Evolutionary conservation across 2,888 invertebrate genomes (phyloP).

Genomic region (Andrena dorsata): DNA sequence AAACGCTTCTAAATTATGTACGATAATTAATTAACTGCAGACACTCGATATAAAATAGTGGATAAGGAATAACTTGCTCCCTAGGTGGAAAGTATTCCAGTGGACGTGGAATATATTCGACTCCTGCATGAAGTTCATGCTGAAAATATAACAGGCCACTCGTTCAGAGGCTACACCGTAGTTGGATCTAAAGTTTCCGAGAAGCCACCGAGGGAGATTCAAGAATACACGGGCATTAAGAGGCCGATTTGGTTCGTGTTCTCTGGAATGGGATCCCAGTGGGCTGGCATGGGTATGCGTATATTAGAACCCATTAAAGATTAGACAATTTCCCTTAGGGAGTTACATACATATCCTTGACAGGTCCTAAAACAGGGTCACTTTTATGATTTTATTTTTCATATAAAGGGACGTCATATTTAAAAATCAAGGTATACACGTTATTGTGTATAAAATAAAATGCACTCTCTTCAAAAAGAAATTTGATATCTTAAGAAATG

Average conservation of each 20-base stretch:
- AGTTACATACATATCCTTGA: no score
- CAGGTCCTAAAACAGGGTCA: no score
- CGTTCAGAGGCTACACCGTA: conserved; percentile 92
- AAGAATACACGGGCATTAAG: conserved; percentile 88
- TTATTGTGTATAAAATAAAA: no score
- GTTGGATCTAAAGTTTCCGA: conserved; percentile 81
- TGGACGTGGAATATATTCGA: conserved; percentile 88
- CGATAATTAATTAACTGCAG: conserved; percentile 56
- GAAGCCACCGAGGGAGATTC: conserved; percentile 86
- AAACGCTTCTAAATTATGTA: conserved; percentile 88
- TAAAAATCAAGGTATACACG: no score
- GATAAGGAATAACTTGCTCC: neutral
- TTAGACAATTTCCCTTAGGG: no score
- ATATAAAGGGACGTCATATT: no score
- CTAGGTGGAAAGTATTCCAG: conserved; percentile 86
- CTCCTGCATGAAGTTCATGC: conserved; percentile 88
- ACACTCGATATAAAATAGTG: neutral
- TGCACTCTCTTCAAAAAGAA: no score
- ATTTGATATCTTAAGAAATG: no score
- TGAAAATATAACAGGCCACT: conserved; percentile 87
- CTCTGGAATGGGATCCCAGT: conserved; percentile 85
- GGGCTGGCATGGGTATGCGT: conserved; percentile 67
- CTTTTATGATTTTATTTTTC: no score
- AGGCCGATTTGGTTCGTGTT: conserved; percentile 95
- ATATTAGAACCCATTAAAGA: neutral